phyloP scores from a whole-genome alignment of 2,113 vertebrate genomes.

The Lanius ludovicianus region DNA sequence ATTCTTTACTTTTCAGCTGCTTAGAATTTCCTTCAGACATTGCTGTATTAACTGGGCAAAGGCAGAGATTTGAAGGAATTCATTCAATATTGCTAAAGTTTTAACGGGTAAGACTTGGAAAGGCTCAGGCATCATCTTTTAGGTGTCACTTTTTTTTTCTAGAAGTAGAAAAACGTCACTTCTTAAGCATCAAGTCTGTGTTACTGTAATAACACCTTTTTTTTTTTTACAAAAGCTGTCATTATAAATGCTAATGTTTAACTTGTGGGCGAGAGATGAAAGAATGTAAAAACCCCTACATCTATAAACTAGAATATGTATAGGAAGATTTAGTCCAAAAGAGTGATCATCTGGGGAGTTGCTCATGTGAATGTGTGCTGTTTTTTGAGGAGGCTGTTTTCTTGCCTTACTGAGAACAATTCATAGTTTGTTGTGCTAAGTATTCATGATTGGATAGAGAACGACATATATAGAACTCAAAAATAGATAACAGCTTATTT shows the following conservation, averaged over 20 bases:
- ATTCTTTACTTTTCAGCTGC: not conserved
- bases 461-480: constrained; percentile 39
- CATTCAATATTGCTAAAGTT: not conserved
- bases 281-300: not conserved
- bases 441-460: constrained; percentile 35
- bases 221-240: not conserved
- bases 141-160: not conserved
- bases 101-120: not conserved
- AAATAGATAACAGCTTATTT: constrained; percentile 55
- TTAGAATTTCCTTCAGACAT: not conserved
- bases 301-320: not conserved
- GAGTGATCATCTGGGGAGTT: not conserved
- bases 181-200: not conserved
- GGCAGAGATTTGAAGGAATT: not conserved
- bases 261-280: not conserved
- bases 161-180: not conserved
- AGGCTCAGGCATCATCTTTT: not conserved
- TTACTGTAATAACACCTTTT: not conserved
- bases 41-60: not conserved
- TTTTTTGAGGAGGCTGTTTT: not conserved
- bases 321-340: not conserved
- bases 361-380: not conserved
- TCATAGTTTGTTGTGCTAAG: constrained; percentile 30
- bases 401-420: not conserved
- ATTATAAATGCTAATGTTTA: constrained; percentile 33